Evolutionary conservation across 2,113 vertebrate species (phyloP).

Genomic region (Hippoglossus stenolepis): DNA sequence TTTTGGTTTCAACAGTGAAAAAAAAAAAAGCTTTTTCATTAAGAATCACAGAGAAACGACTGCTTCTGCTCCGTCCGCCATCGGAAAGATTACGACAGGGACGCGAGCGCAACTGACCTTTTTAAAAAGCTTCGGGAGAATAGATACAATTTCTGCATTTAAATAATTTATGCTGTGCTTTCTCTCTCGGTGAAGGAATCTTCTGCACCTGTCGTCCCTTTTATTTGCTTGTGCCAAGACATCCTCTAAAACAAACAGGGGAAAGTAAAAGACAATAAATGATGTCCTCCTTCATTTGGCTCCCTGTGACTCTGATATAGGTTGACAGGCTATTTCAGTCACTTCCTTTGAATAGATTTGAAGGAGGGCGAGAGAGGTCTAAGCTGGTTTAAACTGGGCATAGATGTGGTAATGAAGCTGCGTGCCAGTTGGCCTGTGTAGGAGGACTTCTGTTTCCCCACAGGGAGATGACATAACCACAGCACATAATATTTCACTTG

Average conservation of each 20-base stretch:
- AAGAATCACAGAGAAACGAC: conserved; percentile 55
- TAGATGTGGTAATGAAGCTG: conserved; percentile 50
- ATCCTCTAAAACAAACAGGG: conserved; percentile 50
- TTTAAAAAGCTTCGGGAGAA: conserved; percentile 30
- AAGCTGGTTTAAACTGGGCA: conserved; percentile 52
- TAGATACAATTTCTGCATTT: conserved; percentile 32
- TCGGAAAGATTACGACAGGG: conserved; percentile 35
- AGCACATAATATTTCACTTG: conserved; percentile 45
- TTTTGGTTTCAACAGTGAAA: conserved; percentile 40
- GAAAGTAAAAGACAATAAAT: conserved; percentile 45
- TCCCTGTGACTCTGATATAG: conserved; percentile 52
- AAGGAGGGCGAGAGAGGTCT: conserved; percentile 31
- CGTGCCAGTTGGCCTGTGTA: conserved; percentile 63
- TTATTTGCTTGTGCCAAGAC: conserved; percentile 54
- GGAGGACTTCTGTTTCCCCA: conserved; percentile 64
- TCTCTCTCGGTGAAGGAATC: conserved; percentile 9
- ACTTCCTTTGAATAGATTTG: conserved; percentile 56
- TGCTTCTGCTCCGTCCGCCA: conserved; percentile 16
- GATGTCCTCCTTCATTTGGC: conserved; percentile 42
- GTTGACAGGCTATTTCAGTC: conserved; percentile 58
- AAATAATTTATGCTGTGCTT: conserved; percentile 43
- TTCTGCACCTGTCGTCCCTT: conserved; percentile 53
- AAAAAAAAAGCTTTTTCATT: conserved; percentile 39
- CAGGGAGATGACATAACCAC: conserved; percentile 56
- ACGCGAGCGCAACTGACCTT: conserved; percentile 38